phyloP scores from a whole-genome alignment of 2,888 invertebrate genomes.

The Conomelus anceps region DNA sequence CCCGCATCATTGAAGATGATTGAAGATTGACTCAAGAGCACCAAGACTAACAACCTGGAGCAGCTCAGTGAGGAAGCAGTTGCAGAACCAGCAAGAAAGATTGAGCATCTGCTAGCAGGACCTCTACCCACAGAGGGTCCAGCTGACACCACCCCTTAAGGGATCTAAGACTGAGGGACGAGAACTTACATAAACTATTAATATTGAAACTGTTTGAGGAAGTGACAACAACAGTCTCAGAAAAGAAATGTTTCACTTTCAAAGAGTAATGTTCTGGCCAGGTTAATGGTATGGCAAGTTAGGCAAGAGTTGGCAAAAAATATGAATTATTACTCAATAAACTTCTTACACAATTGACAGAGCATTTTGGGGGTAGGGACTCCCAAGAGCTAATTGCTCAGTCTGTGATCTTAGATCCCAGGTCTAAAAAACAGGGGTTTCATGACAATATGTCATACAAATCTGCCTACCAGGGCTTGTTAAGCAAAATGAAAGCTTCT shows the following conservation, averaged over 20 bases:
- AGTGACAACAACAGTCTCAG: background rate
- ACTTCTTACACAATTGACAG: background rate
- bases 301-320: background rate
- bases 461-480: background rate
- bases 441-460: background rate
- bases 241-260: background rate
- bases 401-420: background rate
- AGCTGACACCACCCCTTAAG: no score
- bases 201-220: background rate
- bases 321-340: background rate
- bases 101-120: no score
- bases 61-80: no score
- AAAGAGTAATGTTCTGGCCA: background rate
- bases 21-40: no score
- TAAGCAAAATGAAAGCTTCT: background rate
- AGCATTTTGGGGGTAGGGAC: background rate
- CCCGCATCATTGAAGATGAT: no score
- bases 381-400: background rate
- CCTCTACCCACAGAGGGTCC: no score
- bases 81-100: no score
- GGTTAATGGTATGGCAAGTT: background rate
- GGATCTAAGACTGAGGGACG: no score
- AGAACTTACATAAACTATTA: no score
- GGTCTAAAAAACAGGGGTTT: background rate
- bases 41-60: no score